Percentiles rank a stretch among this genome's conserved stretches.
phyloP scores from a whole-genome alignment of 2,888 invertebrate genomes.

The Lasius platythorax region DNA sequence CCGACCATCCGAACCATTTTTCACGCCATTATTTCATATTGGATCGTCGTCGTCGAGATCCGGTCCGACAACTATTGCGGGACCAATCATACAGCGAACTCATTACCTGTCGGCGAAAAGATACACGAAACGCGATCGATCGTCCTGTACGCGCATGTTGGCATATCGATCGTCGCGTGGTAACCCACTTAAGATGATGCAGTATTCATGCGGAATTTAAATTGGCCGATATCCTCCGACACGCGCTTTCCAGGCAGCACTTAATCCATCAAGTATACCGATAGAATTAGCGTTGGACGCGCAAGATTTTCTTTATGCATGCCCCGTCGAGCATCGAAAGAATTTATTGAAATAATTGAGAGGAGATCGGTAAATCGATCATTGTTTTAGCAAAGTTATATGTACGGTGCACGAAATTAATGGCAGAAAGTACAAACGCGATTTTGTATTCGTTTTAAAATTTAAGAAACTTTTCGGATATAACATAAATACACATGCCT shows the following conservation, averaged over 20 bases:
- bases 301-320: slow-evolving; percentile 2
- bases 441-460: neutral
- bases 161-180: slow-evolving; percentile 52
- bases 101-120: slow-evolving; percentile 40
- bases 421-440: neutral
- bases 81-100: slow-evolving; percentile 34
- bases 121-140: slow-evolving; percentile 56
- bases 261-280: slow-evolving; percentile 38
- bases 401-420: neutral
- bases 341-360: neutral
- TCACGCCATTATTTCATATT: slow-evolving; percentile 36
- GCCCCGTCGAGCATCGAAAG: neutral
- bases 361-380: neutral
- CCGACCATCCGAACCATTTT: slow-evolving; percentile 19
- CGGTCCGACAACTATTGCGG: slow-evolving; percentile 47
- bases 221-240: slow-evolving; percentile 44
- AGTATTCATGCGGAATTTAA: slow-evolving; percentile 58
- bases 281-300: slow-evolving; percentile 5
- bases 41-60: slow-evolving; percentile 14
- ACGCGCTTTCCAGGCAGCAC: slow-evolving; percentile 9
- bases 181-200: slow-evolving; percentile 62
- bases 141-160: slow-evolving; percentile 13
- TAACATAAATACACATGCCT: neutral
- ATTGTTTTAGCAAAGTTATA: neutral
- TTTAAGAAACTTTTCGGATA: neutral